Evolutionary conservation across 1,140 invertebrate genomes (phyloP).

Genomic region (Aphis gossypii): DNA sequence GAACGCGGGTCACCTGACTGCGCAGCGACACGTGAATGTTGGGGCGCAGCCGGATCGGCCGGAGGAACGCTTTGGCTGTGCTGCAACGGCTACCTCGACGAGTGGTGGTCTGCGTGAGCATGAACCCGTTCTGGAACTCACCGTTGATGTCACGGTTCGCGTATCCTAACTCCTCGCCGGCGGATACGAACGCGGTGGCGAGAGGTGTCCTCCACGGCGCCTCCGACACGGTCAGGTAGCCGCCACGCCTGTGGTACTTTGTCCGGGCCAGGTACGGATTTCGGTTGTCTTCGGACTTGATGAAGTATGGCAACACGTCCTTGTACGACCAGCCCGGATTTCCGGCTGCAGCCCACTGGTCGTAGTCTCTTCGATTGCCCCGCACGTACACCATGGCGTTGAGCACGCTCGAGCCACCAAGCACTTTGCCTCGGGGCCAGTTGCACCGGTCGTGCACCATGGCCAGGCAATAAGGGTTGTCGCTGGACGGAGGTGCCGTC

Average conservation of each 20-base stretch:
- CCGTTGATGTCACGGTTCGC: conserved; percentile 81
- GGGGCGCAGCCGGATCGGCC: conserved; percentile 76
- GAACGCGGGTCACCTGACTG: conserved; percentile 76
- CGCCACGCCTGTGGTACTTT: conserved; percentile 78
- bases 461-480: conserved; percentile 77
- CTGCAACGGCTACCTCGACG: conserved; percentile 85
- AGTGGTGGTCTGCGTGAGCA: conserved; percentile 85
- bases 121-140: conserved; percentile 82
- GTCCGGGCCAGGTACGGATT: conserved; percentile 79
- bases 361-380: conserved; percentile 90
- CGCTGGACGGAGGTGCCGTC: conserved; percentile 76
- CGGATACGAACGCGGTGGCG: conserved; percentile 81
- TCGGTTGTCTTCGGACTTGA: conserved; percentile 86
- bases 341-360: conserved; percentile 86
- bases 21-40: conserved; percentile 86
- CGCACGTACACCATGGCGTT: conserved; percentile 96
- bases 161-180: conserved; percentile 81
- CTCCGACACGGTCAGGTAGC: conserved; percentile 85
- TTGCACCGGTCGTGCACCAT: conserved; percentile 85
- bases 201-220: conserved; percentile 81
- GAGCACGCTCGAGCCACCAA: conserved; percentile 92
- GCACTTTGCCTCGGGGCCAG: conserved; percentile 86
- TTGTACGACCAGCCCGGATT: conserved; percentile 91
- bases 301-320: conserved; percentile 85
- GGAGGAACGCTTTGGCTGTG: conserved; percentile 86